Conservation (phyloP, 92 coral and sea anemone species). For the Zoanthus solanderi region DNA sequence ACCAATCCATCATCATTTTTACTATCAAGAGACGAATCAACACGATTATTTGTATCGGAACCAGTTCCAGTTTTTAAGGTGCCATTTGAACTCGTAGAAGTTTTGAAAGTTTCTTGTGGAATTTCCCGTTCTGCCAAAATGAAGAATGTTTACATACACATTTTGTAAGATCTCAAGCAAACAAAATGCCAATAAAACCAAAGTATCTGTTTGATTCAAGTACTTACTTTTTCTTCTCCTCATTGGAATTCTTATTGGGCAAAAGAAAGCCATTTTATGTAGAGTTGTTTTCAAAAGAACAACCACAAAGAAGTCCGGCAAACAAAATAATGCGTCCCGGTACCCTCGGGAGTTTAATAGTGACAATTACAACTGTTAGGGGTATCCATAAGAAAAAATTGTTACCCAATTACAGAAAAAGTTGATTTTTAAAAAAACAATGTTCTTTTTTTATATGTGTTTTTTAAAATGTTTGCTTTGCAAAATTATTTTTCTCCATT, state of each 20-base stretch:
- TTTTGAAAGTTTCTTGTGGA: conserved; percentile 58
- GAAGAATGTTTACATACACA: conserved; percentile 50
- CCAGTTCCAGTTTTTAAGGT: conserved; percentile 64
- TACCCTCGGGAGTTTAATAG: conserved; percentile 29
- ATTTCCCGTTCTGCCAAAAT: conserved; percentile 75
- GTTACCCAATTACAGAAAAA: not conserved
- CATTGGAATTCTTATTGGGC: conserved; percentile 88
- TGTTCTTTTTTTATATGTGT: not conserved
- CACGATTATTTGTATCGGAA: conserved; percentile 60
- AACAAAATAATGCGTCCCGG: conserved; percentile 5
- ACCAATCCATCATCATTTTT: conserved; percentile 68
- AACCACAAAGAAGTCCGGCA: not conserved
- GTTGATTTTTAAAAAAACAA: no score
- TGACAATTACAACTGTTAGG: conserved; percentile 31
- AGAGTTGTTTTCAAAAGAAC: not conserved
- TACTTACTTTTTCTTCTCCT: conserved; percentile 86
- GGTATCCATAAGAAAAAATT: not conserved
- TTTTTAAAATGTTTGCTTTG: not conserved
- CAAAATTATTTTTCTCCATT: not conserved
- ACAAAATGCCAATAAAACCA: conserved; percentile 66
- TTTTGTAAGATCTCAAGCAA: conserved; percentile 56
- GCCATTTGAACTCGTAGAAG: conserved; percentile 60
- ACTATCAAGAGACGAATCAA: conserved; percentile 69
- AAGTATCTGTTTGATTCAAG: conserved; percentile 27
- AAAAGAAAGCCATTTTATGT: conserved; percentile 82